Percentiles rank a stretch among this genome's conserved stretches.
Conservation (phyloP, 1,140 invertebrate species). For the Apocrypta bakeri region DNA sequence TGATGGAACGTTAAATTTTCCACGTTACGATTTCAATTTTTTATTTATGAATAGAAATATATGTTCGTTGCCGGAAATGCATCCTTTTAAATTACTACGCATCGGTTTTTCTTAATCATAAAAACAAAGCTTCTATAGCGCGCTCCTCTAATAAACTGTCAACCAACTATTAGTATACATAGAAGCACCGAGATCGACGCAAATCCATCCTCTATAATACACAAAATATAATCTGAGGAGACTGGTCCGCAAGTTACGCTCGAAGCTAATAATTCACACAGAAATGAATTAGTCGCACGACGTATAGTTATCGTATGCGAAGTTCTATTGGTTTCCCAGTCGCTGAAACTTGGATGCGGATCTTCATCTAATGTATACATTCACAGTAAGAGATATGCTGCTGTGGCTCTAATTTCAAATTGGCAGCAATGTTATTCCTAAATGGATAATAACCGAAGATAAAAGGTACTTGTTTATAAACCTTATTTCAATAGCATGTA, state of each 20-base stretch:
- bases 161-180: neutral
- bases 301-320: neutral
- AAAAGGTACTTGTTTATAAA: no score
- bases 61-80: no score
- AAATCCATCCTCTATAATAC: neutral
- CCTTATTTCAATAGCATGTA: no score
- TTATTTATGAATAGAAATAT: no score
- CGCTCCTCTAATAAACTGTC: neutral
- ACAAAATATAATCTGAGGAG: neutral
- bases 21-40: no score
- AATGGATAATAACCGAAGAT: no score
- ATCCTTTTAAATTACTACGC: no score
- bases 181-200: neutral
- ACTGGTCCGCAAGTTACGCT: slow-evolving; percentile 1
- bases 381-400: neutral
- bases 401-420: no score
- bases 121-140: no score
- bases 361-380: neutral
- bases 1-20: no score
- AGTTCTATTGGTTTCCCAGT: neutral
- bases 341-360: neutral
- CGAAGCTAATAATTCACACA: slow-evolving; percentile 32
- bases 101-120: no score
- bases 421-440: no score
- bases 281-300: slow-evolving; percentile 11